These are phyloP conservation scores for Quadroppia sp. DNA, from an alignment of 2,888 invertebrate species.

Conservation along the genomic window DNA sequence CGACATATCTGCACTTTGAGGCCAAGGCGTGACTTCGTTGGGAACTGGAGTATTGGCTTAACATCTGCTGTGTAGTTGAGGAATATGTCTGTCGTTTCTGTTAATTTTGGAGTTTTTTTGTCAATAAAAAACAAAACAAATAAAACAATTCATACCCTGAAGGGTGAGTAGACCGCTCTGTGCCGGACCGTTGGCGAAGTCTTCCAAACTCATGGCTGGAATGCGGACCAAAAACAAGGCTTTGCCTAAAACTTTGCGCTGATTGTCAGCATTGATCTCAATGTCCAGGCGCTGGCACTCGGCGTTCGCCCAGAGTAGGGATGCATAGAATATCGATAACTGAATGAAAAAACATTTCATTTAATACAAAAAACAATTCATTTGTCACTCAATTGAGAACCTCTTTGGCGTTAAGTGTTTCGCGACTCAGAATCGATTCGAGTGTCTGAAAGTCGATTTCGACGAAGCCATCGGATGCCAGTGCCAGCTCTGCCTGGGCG, in stretches of 20 bases:
- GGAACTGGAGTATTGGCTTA: slow-evolving; percentile 71
- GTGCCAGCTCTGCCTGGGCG: slow-evolving; percentile 93
- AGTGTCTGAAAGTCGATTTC: slow-evolving; percentile 91
- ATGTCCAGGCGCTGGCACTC: slow-evolving; percentile 80
- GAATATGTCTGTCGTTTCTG: slow-evolving; percentile 88
- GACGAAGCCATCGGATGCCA: slow-evolving; percentile 89
- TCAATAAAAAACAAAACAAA: background rate
- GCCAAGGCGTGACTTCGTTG: slow-evolving; percentile 75
- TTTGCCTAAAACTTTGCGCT: slow-evolving; percentile 56
- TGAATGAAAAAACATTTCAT: slow-evolving; percentile 13
- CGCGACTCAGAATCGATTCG: slow-evolving; percentile 82
- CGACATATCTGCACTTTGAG: slow-evolving; percentile 90
- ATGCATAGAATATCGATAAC: slow-evolving; percentile 67
- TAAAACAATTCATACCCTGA: slow-evolving; percentile 55
- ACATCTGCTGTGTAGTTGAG: slow-evolving; percentile 85
- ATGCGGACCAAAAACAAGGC: slow-evolving; percentile 83
- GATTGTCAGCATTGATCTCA: slow-evolving; percentile 72
- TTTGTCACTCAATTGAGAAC: slow-evolving; percentile 54
- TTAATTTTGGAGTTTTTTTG: background rate
- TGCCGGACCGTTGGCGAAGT: slow-evolving; percentile 91
- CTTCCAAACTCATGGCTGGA: slow-evolving; percentile 87
- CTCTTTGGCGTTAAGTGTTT: slow-evolving; percentile 92
- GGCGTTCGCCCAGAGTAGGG: slow-evolving; percentile 85
- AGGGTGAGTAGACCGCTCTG: slow-evolving; percentile 85
- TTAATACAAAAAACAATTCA: background rate